These are phyloP conservation scores for Chlorops oryzae DNA, from an alignment of 1,140 invertebrate genomes.

Conservation along the genomic window DNA sequence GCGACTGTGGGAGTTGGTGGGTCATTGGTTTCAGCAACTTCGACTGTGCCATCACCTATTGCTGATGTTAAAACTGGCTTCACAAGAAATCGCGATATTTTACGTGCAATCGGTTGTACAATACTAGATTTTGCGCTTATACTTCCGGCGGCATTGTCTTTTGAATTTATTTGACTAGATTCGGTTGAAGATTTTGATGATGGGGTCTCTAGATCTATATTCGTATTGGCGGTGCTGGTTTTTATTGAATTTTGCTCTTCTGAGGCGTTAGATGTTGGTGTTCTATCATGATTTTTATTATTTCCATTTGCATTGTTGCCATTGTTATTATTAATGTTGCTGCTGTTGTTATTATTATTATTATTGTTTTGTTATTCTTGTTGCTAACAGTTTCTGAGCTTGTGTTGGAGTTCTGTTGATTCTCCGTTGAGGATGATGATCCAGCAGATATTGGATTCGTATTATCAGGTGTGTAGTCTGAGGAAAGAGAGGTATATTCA, in stretches of 20 bases:
- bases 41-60: not conserved
- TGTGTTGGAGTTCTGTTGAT: no score
- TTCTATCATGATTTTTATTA: not conserved
- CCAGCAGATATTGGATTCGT: no score
- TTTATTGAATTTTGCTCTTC: no score
- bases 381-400: no score
- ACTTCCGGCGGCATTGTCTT: not conserved
- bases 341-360: constrained; percentile 23
- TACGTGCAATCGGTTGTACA: constrained; percentile 48
- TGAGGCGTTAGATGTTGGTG: no score
- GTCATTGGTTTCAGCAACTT: constrained; percentile 1
- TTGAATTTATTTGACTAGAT: not conserved
- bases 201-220: no score
- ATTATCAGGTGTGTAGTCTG: constrained; percentile 52
- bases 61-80: constrained; percentile 57
- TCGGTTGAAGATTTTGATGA: not conserved
- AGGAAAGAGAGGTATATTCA: constrained; percentile 44
- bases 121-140: constrained; percentile 21
- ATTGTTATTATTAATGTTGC: constrained; percentile 8
- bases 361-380: no score
- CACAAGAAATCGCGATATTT: constrained; percentile 73
- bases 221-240: no score
- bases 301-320: not conserved
- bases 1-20: no score
- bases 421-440: no score